These are phyloP conservation scores for Tolypeutes matacus DNA, from an alignment of 2,797 vertebrate species.

Conservation along the genomic window DNA sequence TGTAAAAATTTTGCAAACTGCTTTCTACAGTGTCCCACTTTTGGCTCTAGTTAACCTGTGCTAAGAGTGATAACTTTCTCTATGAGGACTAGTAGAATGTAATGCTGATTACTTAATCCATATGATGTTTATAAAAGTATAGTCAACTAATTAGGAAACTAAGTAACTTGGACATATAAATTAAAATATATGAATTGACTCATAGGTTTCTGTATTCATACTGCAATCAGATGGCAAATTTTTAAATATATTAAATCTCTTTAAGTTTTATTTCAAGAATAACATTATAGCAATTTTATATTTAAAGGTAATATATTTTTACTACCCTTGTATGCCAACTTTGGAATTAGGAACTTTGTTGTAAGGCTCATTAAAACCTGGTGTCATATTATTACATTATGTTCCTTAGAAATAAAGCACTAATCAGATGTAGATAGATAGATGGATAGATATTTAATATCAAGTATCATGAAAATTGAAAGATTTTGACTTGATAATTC, in stretches of 20 bases:
- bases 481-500: conserved; percentile 26
- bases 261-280: conserved; percentile 56
- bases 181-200: conserved; percentile 31
- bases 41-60: conserved; percentile 51
- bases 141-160: conserved; percentile 30
- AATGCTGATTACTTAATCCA: neutral
- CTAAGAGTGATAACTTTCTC: conserved; percentile 22
- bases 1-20: conserved; percentile 19
- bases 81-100: conserved; percentile 31
- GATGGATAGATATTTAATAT: neutral
- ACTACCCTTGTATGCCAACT: conserved; percentile 36
- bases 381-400: conserved; percentile 52
- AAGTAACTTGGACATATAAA: conserved; percentile 56
- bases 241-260: neutral
- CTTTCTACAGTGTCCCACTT: neutral
- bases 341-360: conserved; percentile 52
- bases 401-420: conserved; percentile 49
- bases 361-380: conserved; percentile 16
- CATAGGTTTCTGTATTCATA: conserved; percentile 2
- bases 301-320: conserved; percentile 60
- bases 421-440: neutral
- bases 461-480: conserved; percentile 42
- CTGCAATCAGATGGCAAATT: neutral
- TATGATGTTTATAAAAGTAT: conserved; percentile 49
- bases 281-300: conserved; percentile 41